Conservation (phyloP, 2,113 vertebrate species). For the Vulpes ferrilata region DNA sequence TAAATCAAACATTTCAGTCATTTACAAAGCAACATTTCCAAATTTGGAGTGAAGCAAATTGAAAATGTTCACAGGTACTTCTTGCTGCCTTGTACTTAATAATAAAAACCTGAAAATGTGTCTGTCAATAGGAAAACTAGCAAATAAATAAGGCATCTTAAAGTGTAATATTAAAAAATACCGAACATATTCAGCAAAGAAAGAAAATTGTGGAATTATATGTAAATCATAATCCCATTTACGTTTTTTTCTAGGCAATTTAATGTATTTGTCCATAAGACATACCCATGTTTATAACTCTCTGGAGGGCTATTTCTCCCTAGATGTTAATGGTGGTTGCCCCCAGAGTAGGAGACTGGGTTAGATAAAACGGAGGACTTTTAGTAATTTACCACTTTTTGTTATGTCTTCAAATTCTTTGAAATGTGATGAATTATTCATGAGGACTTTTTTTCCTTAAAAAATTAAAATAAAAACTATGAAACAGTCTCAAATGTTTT, state of each 20-base stretch:
- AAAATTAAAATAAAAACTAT: background rate
- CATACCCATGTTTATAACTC: accelerated
- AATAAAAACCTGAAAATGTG: constrained; percentile 39
- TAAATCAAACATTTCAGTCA: background rate
- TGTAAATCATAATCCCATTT: background rate
- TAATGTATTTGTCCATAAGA: background rate
- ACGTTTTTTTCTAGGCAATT: background rate
- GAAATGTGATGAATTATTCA: background rate
- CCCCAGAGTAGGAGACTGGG: background rate
- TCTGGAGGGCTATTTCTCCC: background rate
- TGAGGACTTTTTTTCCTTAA: constrained; percentile 5
- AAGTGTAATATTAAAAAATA: background rate
- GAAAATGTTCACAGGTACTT: background rate
- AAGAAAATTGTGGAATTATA: background rate
- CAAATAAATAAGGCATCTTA: background rate
- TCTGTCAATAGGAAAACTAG: background rate
- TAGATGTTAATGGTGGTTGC: no score
- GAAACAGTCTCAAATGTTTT: constrained; percentile 24
- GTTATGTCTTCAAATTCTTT: background rate
- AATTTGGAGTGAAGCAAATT: background rate
- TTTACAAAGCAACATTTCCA: constrained; percentile 27
- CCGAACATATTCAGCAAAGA: background rate
- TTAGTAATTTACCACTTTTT: background rate
- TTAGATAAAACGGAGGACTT: background rate
- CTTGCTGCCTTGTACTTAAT: background rate